Base-by-base conservation (phyloP, 2,113 vertebrate species). In the Hiodon tergisus region DNA sequence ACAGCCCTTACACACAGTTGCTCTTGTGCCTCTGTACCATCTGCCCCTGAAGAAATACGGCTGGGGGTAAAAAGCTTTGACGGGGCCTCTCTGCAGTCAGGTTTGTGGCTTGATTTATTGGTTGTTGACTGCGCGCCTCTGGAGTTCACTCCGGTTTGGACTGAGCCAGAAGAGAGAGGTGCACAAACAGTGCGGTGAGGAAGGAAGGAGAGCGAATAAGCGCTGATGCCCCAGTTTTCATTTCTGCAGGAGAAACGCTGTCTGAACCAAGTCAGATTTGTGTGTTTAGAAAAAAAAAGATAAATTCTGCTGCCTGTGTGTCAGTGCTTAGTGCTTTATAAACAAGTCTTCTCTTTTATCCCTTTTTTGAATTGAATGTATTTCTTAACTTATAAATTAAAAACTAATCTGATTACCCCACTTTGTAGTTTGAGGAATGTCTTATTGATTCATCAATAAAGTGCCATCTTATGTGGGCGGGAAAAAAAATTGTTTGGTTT, bases 381-480 rank as follows among this genome's bases (percentile, higher is more conserved):
- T 58, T 67, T 59, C 11, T 46, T 59, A 59, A 59, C 53, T 7
- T 16, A 68, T 50, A 6, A 10, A 3, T n/a, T 47, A 57, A 13
- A 68, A n/a, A 17, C 52, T 11, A 66, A 8, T 4, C 14, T n/a
- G 14, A 68, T 47, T 11, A 10, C 55, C 65, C n/a, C 52, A 5
- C 50, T 6, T 57, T 13, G 2, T 53, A 48, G 63, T 47, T 17
- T 65, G 52, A 74, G 14, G 70, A 59, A 46, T 55, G 13, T 74
- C 55, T 66, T 66, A 66, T 74, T 54, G 61, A 74, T 73, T 73
- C 51, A 54, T 65, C 54, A 63, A 46, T 17, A 6, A 6, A 55
- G 61, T 14, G 62, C 11, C 52, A 9, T 11, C 6, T 67, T 72
- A 47, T 11, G 52, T 11, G 48, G 14, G 6, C 55, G 52, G 10